These are phyloP conservation scores for Chaenocephalus aceratus DNA, from an alignment of 2,113 vertebrate genomes.

Conservation along the genomic window DNA sequence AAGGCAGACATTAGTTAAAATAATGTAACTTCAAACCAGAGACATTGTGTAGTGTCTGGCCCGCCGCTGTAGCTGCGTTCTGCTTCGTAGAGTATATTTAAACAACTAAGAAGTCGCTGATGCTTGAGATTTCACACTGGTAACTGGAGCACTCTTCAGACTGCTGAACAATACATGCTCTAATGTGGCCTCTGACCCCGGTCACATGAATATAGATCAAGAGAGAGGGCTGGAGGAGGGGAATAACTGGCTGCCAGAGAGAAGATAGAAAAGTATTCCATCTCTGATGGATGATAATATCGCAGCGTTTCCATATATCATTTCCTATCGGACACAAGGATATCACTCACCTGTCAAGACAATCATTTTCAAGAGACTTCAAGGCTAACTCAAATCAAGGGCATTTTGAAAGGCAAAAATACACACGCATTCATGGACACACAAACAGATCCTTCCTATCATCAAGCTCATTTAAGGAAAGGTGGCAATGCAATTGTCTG, in stretches of 20 bases:
- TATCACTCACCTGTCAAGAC: slow-evolving; percentile 60
- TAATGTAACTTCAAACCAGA: slow-evolving; percentile 33
- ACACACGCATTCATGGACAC: slow-evolving; percentile 20
- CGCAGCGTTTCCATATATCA: slow-evolving; percentile 60
- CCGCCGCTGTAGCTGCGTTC: slow-evolving; percentile 9
- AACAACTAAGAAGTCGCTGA: slow-evolving; percentile 60
- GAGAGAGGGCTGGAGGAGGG: slow-evolving; percentile 51
- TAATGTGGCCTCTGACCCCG: slow-evolving; percentile 75
- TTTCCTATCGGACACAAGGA: slow-evolving; percentile 33
- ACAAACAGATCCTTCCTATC: slow-evolving; percentile 26
- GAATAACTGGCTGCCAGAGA: slow-evolving; percentile 14
- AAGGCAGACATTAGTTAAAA: slow-evolving; percentile 54
- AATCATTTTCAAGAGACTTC: slow-evolving; percentile 35
- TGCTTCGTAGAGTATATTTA: slow-evolving; percentile 55
- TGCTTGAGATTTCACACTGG: slow-evolving; percentile 70
- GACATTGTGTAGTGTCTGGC: slow-evolving; percentile 52
- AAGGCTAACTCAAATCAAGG: slow-evolving; percentile 27
- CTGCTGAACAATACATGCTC: slow-evolving; percentile 69
- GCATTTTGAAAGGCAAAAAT: slow-evolving; percentile 33
- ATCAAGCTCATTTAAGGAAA: slow-evolving; percentile 17
- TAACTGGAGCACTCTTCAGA: slow-evolving; percentile 73
- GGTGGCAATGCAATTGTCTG: slow-evolving; percentile 21
- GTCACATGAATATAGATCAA: slow-evolving; percentile 67
- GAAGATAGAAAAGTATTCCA: slow-evolving; percentile 28
- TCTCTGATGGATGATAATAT: slow-evolving; percentile 60